A percentile compares a stretch with the other conserved stretches of the same genome.
Evolutionary conservation across 2,888 invertebrate species (phyloP).

Genomic region (Thalpophila matura): DNA sequence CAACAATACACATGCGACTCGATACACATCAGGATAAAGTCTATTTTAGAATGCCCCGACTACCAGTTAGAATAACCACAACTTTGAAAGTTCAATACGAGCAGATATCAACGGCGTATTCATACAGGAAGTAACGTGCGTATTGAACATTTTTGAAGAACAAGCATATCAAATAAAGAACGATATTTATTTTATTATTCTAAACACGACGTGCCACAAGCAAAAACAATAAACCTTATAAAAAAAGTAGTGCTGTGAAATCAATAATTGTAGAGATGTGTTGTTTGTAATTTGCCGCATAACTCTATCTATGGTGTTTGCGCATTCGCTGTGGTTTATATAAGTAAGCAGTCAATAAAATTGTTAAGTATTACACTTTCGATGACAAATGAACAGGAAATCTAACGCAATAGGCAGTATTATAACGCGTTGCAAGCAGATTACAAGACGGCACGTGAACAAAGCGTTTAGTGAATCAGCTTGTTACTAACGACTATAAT

Average conservation of each 20-base stretch:
- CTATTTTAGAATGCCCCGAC: constrained; percentile 56
- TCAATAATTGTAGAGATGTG: constrained; percentile 49
- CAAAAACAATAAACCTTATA: constrained; percentile 23
- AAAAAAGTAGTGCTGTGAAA: constrained; percentile 42
- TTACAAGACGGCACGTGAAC: not conserved
- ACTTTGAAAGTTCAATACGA: constrained; percentile 68
- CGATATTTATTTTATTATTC: constrained; percentile 34
- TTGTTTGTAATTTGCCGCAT: constrained; percentile 50
- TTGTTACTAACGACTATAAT: constrained; percentile 17
- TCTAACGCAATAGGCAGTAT: not conserved
- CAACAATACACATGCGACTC: constrained; percentile 68
- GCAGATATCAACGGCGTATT: constrained; percentile 65
- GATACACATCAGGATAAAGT: constrained; percentile 65
- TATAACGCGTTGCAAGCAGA: constrained; percentile 8
- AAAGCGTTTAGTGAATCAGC: constrained; percentile 12
- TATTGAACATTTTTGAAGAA: constrained; percentile 61
- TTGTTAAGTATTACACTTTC: constrained; percentile 18
- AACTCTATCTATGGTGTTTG: constrained; percentile 41
- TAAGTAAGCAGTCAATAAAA: constrained; percentile 39
- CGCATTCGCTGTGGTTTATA: constrained; percentile 35
- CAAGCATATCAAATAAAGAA: constrained; percentile 31
- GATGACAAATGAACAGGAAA: constrained; percentile 37
- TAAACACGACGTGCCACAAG: constrained; percentile 27
- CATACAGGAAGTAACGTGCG: constrained; percentile 66
- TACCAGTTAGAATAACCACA: constrained; percentile 63